Evolutionary conservation across 2,113 vertebrate species (phyloP).

Genomic region (Morone saxatilis): DNA sequence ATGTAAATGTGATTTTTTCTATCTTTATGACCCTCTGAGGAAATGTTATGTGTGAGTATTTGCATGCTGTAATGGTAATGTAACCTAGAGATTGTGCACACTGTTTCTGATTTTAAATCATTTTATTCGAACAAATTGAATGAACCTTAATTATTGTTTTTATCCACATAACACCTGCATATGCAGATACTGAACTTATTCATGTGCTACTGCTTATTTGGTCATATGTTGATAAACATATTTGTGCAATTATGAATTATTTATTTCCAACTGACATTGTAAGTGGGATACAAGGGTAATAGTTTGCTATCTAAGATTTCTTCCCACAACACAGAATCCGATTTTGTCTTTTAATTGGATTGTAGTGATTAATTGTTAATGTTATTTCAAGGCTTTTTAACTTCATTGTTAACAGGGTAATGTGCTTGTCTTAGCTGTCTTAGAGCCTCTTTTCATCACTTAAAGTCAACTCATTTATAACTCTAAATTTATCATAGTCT

Average conservation of each 20-base stretch:
- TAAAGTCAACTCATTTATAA: not conserved
- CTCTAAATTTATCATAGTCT: not conserved
- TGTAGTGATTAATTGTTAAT: not conserved
- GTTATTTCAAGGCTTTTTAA: not conserved
- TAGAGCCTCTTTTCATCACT: not conserved
- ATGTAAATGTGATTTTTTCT: not conserved
- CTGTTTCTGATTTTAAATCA: not conserved
- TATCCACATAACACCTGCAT: not conserved
- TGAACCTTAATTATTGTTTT: not conserved
- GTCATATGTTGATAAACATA: not conserved
- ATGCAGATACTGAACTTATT: not conserved
- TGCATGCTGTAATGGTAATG: not conserved
- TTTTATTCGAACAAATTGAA: not conserved
- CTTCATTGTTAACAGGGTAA: not conserved
- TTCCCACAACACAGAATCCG: not conserved
- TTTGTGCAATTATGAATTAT: conserved; percentile 15
- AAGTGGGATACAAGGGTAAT: not conserved
- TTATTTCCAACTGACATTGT: not conserved
- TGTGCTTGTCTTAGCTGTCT: not conserved
- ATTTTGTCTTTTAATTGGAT: not conserved
- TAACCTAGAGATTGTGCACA: not conserved
- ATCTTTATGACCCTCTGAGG: not conserved
- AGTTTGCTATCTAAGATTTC: not conserved
- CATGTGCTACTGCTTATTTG: not conserved
- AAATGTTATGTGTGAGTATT: not conserved